These are phyloP conservation scores for Charanyca ferruginea DNA, from an alignment of 2,888 invertebrate species.

Conservation along the genomic window DNA sequence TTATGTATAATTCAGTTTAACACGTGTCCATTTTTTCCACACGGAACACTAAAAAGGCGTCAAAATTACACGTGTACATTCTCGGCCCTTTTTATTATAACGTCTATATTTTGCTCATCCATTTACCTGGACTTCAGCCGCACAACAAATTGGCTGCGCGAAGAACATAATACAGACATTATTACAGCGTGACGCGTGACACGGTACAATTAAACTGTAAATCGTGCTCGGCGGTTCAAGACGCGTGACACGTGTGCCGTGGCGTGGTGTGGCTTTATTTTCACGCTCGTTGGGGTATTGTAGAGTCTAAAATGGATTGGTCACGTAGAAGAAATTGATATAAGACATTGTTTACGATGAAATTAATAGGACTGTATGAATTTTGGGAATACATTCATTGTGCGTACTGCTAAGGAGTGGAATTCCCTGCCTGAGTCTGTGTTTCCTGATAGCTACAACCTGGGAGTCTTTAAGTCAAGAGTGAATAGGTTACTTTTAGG, in stretches of 20 bases:
- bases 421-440: too few species aligned
- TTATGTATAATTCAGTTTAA: constrained; percentile 14
- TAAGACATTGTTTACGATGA: constrained; percentile 23
- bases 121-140: constrained; percentile 46
- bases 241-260: constrained; percentile 40
- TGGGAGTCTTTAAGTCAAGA: too few species aligned
- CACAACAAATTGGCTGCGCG: constrained; percentile 50
- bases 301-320: constrained; percentile 18
- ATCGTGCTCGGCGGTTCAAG: constrained; percentile 38
- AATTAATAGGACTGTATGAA: constrained; percentile 36
- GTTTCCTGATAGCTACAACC: too few species aligned
- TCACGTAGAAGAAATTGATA: constrained; percentile 21
- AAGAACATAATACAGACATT: constrained; percentile 49
- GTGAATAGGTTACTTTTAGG: too few species aligned
- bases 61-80: constrained; percentile 23
- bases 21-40: constrained; percentile 21
- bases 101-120: constrained; percentile 30
- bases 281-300: constrained; percentile 29
- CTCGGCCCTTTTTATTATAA: constrained; percentile 27
- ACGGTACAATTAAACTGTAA: constrained; percentile 56
- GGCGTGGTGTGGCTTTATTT: constrained; percentile 35
- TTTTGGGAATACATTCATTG: too few species aligned
- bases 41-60: constrained; percentile 17
- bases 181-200: constrained; percentile 56
- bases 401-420: too few species aligned